phyloP scores from a whole-genome alignment of 2,113 vertebrate species.

The Hypanus sabinus region DNA sequence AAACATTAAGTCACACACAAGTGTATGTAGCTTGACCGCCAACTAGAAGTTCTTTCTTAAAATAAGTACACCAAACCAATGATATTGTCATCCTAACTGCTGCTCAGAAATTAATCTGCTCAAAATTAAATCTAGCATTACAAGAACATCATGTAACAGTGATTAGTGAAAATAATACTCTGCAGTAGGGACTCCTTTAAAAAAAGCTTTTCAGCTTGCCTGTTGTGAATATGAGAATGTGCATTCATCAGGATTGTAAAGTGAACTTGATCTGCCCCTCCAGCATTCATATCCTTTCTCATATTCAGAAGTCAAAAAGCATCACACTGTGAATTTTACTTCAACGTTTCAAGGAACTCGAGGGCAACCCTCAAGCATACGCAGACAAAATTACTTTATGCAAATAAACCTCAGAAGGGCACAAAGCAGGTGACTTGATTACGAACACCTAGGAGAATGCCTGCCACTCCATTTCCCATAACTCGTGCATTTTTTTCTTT shows the following conservation, averaged over 20 bases:
- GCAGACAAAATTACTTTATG: background rate
- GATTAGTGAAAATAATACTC: background rate
- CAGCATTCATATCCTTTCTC: background rate
- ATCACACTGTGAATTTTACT: background rate
- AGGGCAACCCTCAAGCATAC: background rate
- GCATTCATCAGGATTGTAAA: background rate
- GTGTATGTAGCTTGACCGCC: background rate
- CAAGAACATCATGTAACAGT: background rate
- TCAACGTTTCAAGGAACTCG: background rate
- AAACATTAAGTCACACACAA: background rate
- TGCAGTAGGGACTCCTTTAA: background rate
- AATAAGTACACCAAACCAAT: background rate
- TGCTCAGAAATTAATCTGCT: background rate
- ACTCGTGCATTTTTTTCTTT: background rate
- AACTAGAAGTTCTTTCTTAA: background rate
- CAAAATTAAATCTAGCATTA: background rate
- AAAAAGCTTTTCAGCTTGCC: slow-evolving; percentile 10
- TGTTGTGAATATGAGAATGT: background rate
- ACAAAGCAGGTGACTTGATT: background rate
- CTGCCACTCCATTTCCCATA: background rate
- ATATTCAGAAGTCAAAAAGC: background rate
- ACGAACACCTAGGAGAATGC: background rate
- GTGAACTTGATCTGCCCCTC: background rate
- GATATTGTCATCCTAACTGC: background rate
- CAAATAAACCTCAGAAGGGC: background rate